Percentiles rank a stretch among this genome's conserved stretches.
Conservation (phyloP, 1,140 invertebrate species). For the Brachionus angularis region DNA sequence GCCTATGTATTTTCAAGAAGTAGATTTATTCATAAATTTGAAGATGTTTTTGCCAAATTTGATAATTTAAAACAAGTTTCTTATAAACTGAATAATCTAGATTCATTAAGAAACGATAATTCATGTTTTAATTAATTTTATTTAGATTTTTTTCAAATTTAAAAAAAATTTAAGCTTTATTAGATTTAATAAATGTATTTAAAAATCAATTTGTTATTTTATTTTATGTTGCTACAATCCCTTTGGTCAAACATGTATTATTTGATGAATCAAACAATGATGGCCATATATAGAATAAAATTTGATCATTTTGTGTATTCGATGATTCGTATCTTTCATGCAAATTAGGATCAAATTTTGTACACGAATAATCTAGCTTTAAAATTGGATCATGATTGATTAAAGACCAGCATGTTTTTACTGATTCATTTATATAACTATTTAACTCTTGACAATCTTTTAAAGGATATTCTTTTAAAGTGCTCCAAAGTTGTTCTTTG, state of each 20-base stretch:
- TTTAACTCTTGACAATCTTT: conserved; percentile 31
- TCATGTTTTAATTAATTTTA: no score
- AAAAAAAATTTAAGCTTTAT: no score
- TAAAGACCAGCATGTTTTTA: conserved; percentile 16
- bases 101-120: no score
- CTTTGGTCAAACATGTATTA: conserved; percentile 39
- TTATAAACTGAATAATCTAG: no score
- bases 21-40: no score
- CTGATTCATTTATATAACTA: conserved; percentile 35
- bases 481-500: conserved; percentile 34
- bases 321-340: conserved; percentile 11
- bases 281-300: conserved; percentile 43
- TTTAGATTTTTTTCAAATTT: no score
- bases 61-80: no score
- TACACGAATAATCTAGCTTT: conserved; percentile 24
- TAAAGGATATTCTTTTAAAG: conserved; percentile 34
- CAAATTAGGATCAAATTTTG: conserved; percentile 8
- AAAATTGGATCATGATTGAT: conserved; percentile 6
- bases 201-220: no score
- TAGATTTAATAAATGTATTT: no score
- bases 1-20: no score
- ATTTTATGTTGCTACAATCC: conserved; percentile 39
- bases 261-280: conserved; percentile 36
- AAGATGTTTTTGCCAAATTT: no score
- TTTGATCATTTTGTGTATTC: conserved; percentile 35